Base-by-base conservation (phyloP, 2,113 vertebrate species). In the Triplophysa tibetana region DNA sequence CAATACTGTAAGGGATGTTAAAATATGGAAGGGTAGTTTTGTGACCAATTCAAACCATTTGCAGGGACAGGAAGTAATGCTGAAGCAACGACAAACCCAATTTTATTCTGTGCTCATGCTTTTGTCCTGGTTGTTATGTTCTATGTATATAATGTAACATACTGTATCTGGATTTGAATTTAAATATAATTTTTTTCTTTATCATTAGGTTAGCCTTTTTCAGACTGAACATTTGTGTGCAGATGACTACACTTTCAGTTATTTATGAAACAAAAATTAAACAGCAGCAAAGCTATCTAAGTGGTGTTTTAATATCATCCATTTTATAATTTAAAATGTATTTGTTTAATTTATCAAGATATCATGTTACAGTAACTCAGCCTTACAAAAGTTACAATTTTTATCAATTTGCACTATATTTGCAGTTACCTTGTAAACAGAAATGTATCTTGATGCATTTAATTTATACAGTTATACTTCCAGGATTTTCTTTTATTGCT, bases 231-330 rank as follows among this genome's bases (percentile, higher is more conserved):
- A 61, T 62, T 68, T 41, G 24, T 80, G 48, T 73, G 76, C 62
- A 16, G n/a, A 66, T 77, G 52, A 38, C 21, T 62, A 43, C 23
- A 58, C 3, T 64, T 63, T 75, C 8, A 54, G 12, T 75, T 83
- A 24, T 78, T 56, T 63, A 77, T 83, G 73, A 77, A 50, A 74
- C 29, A 58, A 72, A 58, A 77, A 80, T 74, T 73, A 77, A 77
- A 79, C 63, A 66, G 4, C 21, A 5, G 19, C n/a, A 54, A 56
- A 2, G 0, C 54, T 58, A 14, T 6, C 14, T 0, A 14, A 5
- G 14, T 16, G 13, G 50, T 52, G 14, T 52, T 52, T 52, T 52
- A 17, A 17, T 52, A 17, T 52, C 14, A 17, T 52, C 13, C 3
- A 52, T 52, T 52, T 52, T 2, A 52, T 52, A 3, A 17, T 16